Base-by-base conservation (phyloP, 1,140 invertebrate genomes). In the Acromyrmex charruanus region DNA sequence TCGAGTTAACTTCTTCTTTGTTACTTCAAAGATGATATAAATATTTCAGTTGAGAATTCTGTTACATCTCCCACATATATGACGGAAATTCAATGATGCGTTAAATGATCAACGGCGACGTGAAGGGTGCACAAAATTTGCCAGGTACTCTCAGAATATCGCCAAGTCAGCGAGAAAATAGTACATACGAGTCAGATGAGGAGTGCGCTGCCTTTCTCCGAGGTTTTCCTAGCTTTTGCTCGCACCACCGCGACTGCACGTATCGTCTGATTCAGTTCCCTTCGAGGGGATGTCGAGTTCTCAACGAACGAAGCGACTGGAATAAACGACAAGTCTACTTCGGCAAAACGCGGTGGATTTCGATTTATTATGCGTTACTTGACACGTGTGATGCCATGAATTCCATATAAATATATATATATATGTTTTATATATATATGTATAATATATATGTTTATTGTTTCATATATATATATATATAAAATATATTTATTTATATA, bases 251-350 rank as follows among this genome's bases (percentile, higher is more conserved):
- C 85, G 71, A 90, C 53, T 90, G 77, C 77, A 88, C 82, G 77
- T 88, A 69, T 61, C 61, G 65, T 31, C 31, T 88, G 86, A 90
- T 90, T 88, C 72, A 82, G 72, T 79, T 89, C 75, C 39, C 59
- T 77, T 71, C 58, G 77, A 86, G 75, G 35, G 53, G 14, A n/a
- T 49, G 44, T 51, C 39, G 65, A n/a, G 63, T 88, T 88, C 39
- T 74, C 86, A 39, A 39, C 82, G 58, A 59, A 35, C 65, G 68
- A 85, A 72, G 39, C 79, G 77, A 88, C 16, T 66, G 82, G 63
- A 90, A 88, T 88, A 91, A 91, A 90, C 35, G 77, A 79, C 77
- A 49, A 68, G 44, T 21, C 44, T 63, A 28, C 51, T 35, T 18
- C 16, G 21, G 14, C 16, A 16, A 44, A 12, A 55, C 31, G 31